Evolutionary conservation across 2,113 vertebrate species (phyloP).

Genomic region (Tamias sibiricus): DNA sequence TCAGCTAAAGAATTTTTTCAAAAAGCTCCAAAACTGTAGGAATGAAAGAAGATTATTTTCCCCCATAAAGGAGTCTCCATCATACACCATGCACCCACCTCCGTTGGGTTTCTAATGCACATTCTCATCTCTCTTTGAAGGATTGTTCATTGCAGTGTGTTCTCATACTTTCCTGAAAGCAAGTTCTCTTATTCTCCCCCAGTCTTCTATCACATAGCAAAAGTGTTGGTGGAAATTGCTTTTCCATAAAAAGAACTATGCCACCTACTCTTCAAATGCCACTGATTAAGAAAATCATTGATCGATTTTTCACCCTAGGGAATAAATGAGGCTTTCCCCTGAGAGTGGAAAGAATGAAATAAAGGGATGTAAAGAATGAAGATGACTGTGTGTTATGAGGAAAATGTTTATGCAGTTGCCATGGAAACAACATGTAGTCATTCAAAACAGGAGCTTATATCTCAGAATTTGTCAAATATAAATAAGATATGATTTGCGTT

Average conservation of each 20-base stretch:
- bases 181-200: slow-evolving; percentile 47
- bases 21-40: neutral
- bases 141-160: neutral
- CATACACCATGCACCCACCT: neutral
- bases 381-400: slow-evolving; percentile 55
- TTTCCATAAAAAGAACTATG: slow-evolving; percentile 63
- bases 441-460: slow-evolving; percentile 52
- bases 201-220: slow-evolving; percentile 57
- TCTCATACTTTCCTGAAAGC: slow-evolving; percentile 26
- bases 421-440: slow-evolving; percentile 69
- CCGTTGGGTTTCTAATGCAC: neutral
- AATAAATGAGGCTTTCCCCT: slow-evolving; percentile 73
- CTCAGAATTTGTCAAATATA: slow-evolving; percentile 63
- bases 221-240: slow-evolving; percentile 74
- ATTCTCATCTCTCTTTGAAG: slow-evolving; percentile 24
- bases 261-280: slow-evolving; percentile 69
- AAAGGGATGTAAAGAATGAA: slow-evolving; percentile 72
- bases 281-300: slow-evolving; percentile 76
- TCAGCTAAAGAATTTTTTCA: slow-evolving; percentile 1
- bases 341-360: slow-evolving; percentile 65
- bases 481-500: slow-evolving; percentile 69
- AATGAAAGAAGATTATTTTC: slow-evolving; percentile 15
- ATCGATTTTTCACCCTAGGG: slow-evolving; percentile 51
- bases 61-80: neutral
- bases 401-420: slow-evolving; percentile 76